Percentiles rank a stretch among this genome's conserved stretches.
Evolutionary conservation across 2,113 vertebrate species (phyloP).

Genomic region (Dicaeum eximium): DNA sequence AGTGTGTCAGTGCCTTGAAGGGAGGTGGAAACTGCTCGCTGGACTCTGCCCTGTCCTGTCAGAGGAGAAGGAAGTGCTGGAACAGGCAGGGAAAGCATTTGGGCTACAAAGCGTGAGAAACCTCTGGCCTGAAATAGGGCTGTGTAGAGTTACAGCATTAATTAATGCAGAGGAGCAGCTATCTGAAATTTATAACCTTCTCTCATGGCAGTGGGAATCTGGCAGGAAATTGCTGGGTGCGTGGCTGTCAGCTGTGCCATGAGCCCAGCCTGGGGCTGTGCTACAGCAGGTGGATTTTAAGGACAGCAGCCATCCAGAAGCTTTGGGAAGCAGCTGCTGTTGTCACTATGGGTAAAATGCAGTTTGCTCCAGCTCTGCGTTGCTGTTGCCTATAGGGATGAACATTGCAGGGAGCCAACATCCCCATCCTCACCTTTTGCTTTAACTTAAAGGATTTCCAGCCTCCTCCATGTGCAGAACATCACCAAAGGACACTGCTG

Average conservation of each 20-base stretch:
- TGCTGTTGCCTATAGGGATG: neutral
- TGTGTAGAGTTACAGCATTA: neutral
- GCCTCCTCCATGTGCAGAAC: neutral
- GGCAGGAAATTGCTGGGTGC: neutral
- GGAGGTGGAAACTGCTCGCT: neutral
- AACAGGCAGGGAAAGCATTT: neutral
- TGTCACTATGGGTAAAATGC: neutral
- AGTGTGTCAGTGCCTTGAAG: neutral
- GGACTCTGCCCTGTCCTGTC: neutral
- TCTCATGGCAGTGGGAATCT: neutral
- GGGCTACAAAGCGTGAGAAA: neutral
- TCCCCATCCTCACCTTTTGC: neutral
- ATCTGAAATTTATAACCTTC: neutral
- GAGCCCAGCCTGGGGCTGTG: neutral
- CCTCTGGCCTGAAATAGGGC: accelerated
- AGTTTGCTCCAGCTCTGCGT: neutral
- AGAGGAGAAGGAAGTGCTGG: neutral
- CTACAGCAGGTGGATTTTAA: neutral
- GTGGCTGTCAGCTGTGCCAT: neutral
- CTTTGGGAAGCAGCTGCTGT: neutral
- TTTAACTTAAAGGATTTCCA: neutral
- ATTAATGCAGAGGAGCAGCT: neutral
- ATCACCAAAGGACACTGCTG: neutral
- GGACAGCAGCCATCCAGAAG: neutral
- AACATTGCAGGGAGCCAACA: neutral